Evolutionary conservation across 2,888 invertebrate genomes (phyloP).

Genomic region (Apeira syringaria): DNA sequence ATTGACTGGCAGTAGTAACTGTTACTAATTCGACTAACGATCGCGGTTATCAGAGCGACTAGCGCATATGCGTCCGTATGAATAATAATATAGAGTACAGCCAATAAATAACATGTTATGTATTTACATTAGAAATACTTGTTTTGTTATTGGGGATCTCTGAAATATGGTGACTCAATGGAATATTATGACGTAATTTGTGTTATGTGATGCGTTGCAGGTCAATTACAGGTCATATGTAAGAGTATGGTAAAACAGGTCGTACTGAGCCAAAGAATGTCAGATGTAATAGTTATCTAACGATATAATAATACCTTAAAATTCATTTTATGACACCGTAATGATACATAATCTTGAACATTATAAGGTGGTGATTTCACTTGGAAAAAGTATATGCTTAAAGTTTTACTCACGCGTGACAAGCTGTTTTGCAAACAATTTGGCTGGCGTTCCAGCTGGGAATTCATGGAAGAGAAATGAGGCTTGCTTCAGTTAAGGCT

Average conservation of each 20-base stretch:
- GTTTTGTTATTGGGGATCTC: too few species aligned
- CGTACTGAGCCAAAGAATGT: slow-evolving; percentile 6
- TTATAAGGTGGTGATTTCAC: too few species aligned
- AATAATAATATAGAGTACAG: slow-evolving; percentile 4
- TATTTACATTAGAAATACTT: too few species aligned
- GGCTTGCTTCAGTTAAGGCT: slow-evolving; percentile 7
- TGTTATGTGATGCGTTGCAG: slow-evolving; percentile 9
- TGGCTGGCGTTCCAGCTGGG: slow-evolving; percentile 18
- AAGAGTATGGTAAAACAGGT: slow-evolving; percentile 4
- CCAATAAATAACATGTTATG: background rate
- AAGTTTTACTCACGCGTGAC: background rate
- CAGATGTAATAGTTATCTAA: slow-evolving; percentile 11
- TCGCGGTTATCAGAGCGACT: slow-evolving; percentile 17
- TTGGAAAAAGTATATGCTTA: too few species aligned
- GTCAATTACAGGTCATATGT: slow-evolving; percentile 4
- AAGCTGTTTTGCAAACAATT: slow-evolving; percentile 19
- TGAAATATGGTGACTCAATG: too few species aligned
- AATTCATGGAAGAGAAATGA: slow-evolving; percentile 16
- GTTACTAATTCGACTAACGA: slow-evolving; percentile 1
- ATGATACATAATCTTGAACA: slow-evolving; percentile 3
- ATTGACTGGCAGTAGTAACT: slow-evolving; percentile 6
- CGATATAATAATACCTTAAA: background rate
- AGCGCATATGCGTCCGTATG: slow-evolving; percentile 6
- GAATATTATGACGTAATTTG: too few species aligned
- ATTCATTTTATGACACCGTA: slow-evolving; percentile 5